phyloP scores from a whole-genome alignment of 2,888 invertebrate species.

The Ichneumon xanthorius region DNA sequence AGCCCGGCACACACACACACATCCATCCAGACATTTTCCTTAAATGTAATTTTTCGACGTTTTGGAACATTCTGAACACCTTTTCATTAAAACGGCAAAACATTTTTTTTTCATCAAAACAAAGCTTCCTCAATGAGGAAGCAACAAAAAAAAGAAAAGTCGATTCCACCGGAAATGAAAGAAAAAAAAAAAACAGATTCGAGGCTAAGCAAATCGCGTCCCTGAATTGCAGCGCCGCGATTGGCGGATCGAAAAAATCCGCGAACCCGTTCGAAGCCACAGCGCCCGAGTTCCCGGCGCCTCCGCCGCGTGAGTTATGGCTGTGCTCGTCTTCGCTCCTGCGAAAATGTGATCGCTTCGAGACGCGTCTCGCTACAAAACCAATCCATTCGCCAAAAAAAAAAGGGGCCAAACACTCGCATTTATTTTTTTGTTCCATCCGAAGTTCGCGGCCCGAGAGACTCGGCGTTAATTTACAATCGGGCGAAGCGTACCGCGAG shows the following conservation, averaged over 20 bases:
- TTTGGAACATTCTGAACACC: no score
- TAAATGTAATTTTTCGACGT: no score
- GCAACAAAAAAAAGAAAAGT: no score
- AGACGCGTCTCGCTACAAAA: background rate
- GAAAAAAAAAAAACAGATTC: no score
- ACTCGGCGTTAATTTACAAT: background rate
- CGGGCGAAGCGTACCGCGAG: background rate
- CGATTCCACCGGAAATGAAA: no score
- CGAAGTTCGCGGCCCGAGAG: background rate
- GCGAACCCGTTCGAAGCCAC: constrained; percentile 70
- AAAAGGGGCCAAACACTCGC: background rate
- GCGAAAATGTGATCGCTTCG: background rate
- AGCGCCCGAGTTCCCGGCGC: background rate
- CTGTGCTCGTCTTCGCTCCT: background rate
- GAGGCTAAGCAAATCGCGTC: background rate
- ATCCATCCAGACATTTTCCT: no score
- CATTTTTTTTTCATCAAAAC: no score
- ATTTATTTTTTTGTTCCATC: background rate
- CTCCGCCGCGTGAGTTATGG: constrained; percentile 10
- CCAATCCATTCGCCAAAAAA: background rate
- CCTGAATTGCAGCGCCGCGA: constrained; percentile 62
- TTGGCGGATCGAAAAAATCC: constrained; percentile 79
- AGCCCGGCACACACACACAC: no score
- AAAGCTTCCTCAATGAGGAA: no score
- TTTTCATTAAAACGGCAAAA: no score